phyloP scores from a whole-genome alignment of 2,888 invertebrate species.

The Cacoxenus indagator region DNA sequence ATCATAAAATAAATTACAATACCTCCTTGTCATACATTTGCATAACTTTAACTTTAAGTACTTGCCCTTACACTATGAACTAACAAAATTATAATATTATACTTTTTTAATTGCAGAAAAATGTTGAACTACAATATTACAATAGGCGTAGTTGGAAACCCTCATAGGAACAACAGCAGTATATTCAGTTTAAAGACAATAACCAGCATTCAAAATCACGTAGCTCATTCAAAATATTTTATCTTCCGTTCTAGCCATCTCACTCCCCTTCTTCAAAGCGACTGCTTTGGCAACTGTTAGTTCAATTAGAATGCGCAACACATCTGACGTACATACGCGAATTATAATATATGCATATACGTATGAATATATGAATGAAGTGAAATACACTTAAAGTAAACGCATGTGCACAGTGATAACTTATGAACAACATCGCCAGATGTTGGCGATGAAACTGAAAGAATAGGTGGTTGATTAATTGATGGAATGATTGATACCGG shows the following conservation, averaged over 20 bases:
- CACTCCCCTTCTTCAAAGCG: not conserved
- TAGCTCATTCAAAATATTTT: not conserved
- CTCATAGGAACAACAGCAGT: too few species aligned
- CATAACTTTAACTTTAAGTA: too few species aligned
- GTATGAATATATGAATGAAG: not conserved
- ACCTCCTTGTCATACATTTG: too few species aligned
- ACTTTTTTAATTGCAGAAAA: too few species aligned
- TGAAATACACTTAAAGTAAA: not conserved
- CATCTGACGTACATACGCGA: not conserved
- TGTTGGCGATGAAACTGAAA: not conserved
- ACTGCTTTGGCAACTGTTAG: not conserved
- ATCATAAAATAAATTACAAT: too few species aligned
- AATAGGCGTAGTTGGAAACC: too few species aligned
- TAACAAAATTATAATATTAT: too few species aligned
- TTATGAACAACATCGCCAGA: not conserved
- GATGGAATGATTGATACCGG: not conserved
- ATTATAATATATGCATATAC: not conserved
- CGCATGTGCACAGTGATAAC: not conserved
- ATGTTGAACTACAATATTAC: too few species aligned
- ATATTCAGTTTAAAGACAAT: too few species aligned
- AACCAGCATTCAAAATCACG: not conserved
- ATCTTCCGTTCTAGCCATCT: not conserved
- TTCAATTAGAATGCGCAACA: not conserved
- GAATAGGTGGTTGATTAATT: not conserved
- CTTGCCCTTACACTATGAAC: too few species aligned